Base-by-base conservation (phyloP, 2,888 invertebrate species). In the Conchocele bisecta region DNA sequence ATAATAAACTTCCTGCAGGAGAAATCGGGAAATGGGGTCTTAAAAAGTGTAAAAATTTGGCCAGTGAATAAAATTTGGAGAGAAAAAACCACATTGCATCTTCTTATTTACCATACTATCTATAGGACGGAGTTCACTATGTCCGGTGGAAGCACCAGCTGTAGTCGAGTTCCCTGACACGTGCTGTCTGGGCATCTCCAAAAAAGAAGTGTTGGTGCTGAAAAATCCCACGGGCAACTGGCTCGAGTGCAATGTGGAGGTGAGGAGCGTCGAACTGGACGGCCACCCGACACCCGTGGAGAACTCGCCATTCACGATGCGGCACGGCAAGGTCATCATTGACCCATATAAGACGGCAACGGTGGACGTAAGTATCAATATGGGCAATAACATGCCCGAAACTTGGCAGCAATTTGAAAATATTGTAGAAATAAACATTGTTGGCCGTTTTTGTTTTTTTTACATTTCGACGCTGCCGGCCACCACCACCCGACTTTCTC, bases 131-230 rank as follows among this genome's bases (percentile, higher is more conserved):
- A 42, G 51, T 2, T 41, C 39, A 1, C 56, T 83, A 5, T 69
- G 75, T 35, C 79, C 79, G 20, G 78, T 83, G 11, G 76, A 82
- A 7, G 83, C 81, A 4, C 86, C 86, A n/a, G 67, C 75, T 13
- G 76, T 83, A 13, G 70, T 88, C 22, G 68, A 76, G 20, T 84
- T 88, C 54, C 41, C 75, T 13, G 83, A 85, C 13, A 83, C 82
- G 11, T 87, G 87, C 65, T 88, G 87, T 75, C 80, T 88, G 3
- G 89, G 88, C 0, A 83, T 88, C 31, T 83, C 87, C 3, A 65
- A 73, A 26, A 81, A 78, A 22, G 77, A 80, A 31, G 51, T 67
- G 7, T 68, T 88, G 6, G 77, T 83, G 2, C 60, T 89, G 33
- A 77, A 70, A 20, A 89, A 87, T 74, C 83, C 83, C 0, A 79